Conservation (phyloP, 1,140 invertebrate genomes). For the Cydia splendana region DNA sequence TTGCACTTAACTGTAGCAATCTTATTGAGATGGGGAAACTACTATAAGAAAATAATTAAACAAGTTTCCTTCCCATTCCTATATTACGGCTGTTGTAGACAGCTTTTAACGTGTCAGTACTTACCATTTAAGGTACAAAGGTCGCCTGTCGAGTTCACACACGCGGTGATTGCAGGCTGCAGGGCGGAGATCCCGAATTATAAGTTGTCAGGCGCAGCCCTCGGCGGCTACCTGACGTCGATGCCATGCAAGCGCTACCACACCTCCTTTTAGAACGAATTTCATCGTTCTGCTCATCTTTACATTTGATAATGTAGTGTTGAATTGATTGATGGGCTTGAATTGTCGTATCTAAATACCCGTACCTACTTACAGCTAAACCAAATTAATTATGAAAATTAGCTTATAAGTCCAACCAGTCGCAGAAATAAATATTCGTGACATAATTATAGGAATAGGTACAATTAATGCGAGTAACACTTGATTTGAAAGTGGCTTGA, state of each 20-base stretch:
- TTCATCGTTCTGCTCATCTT: background rate
- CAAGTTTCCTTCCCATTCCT: background rate
- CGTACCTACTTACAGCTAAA: too few species aligned
- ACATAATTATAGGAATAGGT: too few species aligned
- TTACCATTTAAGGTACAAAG: conserved; percentile 72
- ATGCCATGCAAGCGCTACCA: background rate
- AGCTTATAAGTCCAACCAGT: too few species aligned
- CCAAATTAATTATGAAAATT: too few species aligned
- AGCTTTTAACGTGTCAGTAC: conserved; percentile 55
- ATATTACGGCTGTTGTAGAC: conserved; percentile 46
- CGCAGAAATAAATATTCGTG: too few species aligned
- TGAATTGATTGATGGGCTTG: background rate
- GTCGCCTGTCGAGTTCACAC: conserved; percentile 58
- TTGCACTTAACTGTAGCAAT: conserved; percentile 38
- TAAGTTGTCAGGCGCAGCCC: conserved; percentile 63
- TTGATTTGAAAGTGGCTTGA: too few species aligned
- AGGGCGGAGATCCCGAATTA: conserved; percentile 62
- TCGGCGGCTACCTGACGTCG: conserved; percentile 54
- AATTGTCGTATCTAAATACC: too few species aligned
- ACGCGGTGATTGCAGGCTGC: conserved; percentile 32
- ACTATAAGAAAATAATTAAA: conserved; percentile 5
- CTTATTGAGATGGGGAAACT: conserved; percentile 34
- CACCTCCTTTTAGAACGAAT: background rate
- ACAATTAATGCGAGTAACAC: too few species aligned
- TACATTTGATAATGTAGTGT: background rate